A percentile compares a stretch with the other conserved stretches of the same genome.
Conservation (phyloP, 1,140 invertebrate species). For the Caerostris darwini region DNA sequence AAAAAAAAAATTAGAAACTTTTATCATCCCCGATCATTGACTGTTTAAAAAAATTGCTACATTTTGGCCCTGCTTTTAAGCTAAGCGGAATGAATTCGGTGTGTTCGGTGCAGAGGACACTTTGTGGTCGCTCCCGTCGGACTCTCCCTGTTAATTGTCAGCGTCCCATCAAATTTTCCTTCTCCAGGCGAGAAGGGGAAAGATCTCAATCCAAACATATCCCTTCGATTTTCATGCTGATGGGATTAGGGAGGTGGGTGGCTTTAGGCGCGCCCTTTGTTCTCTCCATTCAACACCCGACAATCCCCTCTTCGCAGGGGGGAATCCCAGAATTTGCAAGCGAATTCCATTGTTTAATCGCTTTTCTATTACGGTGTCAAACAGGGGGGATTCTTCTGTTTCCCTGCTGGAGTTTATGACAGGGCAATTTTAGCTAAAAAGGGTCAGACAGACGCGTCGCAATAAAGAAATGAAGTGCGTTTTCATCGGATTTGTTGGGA, state of each 20-base stretch:
- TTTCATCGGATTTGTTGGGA: background rate
- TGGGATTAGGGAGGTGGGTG: slow-evolving; percentile 44
- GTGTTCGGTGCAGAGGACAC: background rate
- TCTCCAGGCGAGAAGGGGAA: background rate
- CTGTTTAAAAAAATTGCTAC: too few species aligned
- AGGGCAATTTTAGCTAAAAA: background rate
- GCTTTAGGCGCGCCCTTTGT: slow-evolving; percentile 40
- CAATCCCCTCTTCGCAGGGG: slow-evolving; percentile 17
- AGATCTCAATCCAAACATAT: slow-evolving; percentile 57
- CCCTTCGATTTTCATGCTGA: slow-evolving; percentile 66
- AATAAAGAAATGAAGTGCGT: background rate
- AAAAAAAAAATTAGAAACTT: too few species aligned
- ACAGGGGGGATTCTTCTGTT: background rate
- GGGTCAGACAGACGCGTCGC: background rate
- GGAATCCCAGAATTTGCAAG: slow-evolving; percentile 6
- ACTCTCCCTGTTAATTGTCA: slow-evolving; percentile 51
- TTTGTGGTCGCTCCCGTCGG: slow-evolving; percentile 30
- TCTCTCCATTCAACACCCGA: slow-evolving; percentile 18
- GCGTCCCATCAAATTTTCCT: slow-evolving; percentile 52
- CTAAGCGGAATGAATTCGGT: too few species aligned
- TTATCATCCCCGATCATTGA: too few species aligned
- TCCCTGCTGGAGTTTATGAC: background rate
- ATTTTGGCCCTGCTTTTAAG: too few species aligned
- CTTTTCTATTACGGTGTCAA: slow-evolving; percentile 26
- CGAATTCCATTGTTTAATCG: slow-evolving; percentile 51